Evolutionary conservation across 2,888 invertebrate genomes (phyloP).

Genomic region (Protonemura montana): DNA sequence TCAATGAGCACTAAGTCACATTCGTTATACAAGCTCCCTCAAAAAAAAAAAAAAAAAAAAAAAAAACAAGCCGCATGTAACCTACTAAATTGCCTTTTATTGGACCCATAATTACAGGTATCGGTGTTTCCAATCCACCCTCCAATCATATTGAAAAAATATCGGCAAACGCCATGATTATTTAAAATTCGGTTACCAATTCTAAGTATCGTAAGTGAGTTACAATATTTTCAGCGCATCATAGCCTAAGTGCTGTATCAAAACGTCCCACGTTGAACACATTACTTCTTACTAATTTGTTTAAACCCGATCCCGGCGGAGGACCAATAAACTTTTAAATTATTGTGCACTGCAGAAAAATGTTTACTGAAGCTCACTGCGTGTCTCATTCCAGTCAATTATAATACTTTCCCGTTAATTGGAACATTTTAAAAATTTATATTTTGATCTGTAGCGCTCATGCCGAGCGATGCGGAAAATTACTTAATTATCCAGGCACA

Average conservation of each 20-base stretch:
- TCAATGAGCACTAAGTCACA: background rate
- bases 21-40: background rate
- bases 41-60: too few relatives aligned
- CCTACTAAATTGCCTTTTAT: background rate
- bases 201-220: background rate
- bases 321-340: background rate
- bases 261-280: background rate
- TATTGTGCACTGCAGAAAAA: background rate
- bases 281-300: constrained; percentile 33
- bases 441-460: constrained; percentile 36
- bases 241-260: background rate
- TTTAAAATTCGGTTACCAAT: constrained; percentile 12
- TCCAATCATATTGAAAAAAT: background rate
- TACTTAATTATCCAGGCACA: constrained; percentile 48
- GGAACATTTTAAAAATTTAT: constrained; percentile 38
- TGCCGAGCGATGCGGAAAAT: constrained; percentile 45
- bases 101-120: background rate
- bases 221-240: background rate
- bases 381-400: constrained; percentile 28
- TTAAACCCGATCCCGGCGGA: background rate
- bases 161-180: background rate
- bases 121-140: background rate
- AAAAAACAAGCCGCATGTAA: background rate
- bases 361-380: background rate
- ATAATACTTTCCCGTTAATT: constrained; percentile 35